Base-by-base conservation (phyloP, 1,140 invertebrate genomes). In the Drosophila ironensis region DNA sequence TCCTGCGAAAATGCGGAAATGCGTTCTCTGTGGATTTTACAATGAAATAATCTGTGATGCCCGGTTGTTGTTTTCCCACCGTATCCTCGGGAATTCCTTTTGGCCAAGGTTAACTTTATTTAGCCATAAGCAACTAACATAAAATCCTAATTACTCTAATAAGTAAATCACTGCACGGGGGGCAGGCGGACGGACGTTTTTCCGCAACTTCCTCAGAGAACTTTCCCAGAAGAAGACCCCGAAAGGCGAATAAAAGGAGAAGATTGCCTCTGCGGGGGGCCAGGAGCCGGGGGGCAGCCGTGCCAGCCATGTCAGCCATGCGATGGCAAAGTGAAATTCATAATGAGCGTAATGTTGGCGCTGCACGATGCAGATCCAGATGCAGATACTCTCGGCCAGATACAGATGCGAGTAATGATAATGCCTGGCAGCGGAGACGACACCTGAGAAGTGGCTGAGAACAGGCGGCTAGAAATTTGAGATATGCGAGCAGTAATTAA, bases 401-500 rank as follows among this genome's bases (percentile, higher is more conserved):
- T 51, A 22, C 22, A 9, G 50, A 61, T 68, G 73, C 11, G 12
- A 2, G 53, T 78, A 78, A 78, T 78, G 75, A 64, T 78, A 80
- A 73, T 78, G 60, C 25, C 45, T 53, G 11, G 14, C 59, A 33
- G 54, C 42, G 17, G 38, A 54, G 38, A 42, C 68, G 63, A 77
- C 77, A 82, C 77, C 72, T 68, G 33, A 37, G 45, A 25, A 30
- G 44, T 42, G 38, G 25, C 52, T 37, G 28, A 45, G 57, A 33
- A 35, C 53, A 46, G 35, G 40, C n/a, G 46, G 37, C 35, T 61
- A 61, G 78, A 82, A 84, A 82, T 82, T 82, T 84, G 77, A 82
- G 77, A 82, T 70, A 82, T 84, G 80, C 78, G 77, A 75, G 52
- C 57, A 66, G 77, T 82, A 82, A 82, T 82, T 84, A 82, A 82